A percentile compares a stretch with the other conserved stretches of the same genome.
These are phyloP conservation scores for Epistrophe eligans DNA, from an alignment of 2,888 invertebrate species.

Conservation along the genomic window DNA sequence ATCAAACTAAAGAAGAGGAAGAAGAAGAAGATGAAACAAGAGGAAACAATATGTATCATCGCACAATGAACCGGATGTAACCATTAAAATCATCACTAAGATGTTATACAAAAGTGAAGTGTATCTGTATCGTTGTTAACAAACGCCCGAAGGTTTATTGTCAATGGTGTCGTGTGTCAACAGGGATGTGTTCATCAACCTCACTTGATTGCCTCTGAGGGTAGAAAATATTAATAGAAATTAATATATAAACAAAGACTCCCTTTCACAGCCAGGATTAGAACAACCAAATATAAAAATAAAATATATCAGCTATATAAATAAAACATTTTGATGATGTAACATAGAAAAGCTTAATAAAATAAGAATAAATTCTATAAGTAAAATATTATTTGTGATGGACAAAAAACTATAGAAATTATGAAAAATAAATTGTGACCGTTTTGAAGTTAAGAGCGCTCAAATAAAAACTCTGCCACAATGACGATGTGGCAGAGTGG, in stretches of 20 bases:
- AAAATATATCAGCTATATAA: background rate
- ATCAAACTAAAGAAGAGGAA: background rate
- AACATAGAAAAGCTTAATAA: conserved; percentile 11
- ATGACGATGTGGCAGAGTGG: conserved; percentile 92
- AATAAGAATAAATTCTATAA: background rate
- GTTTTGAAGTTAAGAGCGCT: conserved; percentile 52
- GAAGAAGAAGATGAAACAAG: background rate
- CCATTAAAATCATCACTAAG: conserved; percentile 40
- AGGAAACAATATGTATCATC: conserved; percentile 12
- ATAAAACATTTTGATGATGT: conserved; percentile 59
- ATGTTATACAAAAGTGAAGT: conserved; percentile 45
- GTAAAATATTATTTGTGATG: conserved; percentile 1
- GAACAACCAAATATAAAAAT: background rate
- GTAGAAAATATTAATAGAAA: conserved; percentile 13
- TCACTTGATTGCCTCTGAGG: conserved; percentile 49
- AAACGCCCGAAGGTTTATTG: conserved; percentile 22
- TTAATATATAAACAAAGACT: background rate
- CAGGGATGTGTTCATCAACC: conserved; percentile 29
- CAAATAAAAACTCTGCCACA: conserved; percentile 80
- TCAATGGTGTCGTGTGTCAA: conserved; percentile 37
- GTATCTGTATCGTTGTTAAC: conserved; percentile 36
- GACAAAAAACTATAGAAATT: conserved; percentile 40
- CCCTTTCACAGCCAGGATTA: conserved; percentile 12
- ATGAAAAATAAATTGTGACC: conserved; percentile 63
- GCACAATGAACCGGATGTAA: conserved; percentile 30